Evolutionary conservation across 2,113 vertebrate species (phyloP), one percentile per base, ranked within the genome.

Genomic region (Suricata suricatta): DNA sequence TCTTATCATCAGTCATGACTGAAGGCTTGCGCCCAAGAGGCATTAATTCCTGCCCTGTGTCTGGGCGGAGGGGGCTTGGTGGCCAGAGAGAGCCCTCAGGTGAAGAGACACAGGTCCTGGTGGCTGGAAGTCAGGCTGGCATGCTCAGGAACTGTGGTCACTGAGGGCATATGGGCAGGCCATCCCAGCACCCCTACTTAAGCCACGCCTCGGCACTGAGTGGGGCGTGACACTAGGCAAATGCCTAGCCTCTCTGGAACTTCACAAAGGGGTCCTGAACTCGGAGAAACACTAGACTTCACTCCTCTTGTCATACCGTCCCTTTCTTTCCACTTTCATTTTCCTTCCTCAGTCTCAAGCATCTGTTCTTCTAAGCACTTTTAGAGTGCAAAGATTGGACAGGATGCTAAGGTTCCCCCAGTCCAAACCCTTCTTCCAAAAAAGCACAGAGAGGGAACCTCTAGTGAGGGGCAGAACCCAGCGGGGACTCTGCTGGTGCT

Each of bases 111-210:
- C 14, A 5, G 15, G 19, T 60, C 69, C 44, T 52, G 14, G 23
- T 10, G 23, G 13, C 6, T n/a, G 16, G 35, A 87, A 72, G 66
- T 23, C 79, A 50, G 66, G 84, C 38, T 3, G 35, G 19, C 16
- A 4, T 29, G 5, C 86, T 90, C 29, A 38, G 90, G 21, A 44
- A 33, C 19, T 10, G 69, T 31, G 41, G 77, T 7, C 12, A 11
- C 16, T 14, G 16, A 9, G 27, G 27, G 33, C 14, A 77, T 5
- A n/a, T 0, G 9, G 33, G 13, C 25, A 27, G 41, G 25, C 15
- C 0, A 10, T 6, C 14, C n/a, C 41, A 14, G 17, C 19, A 57
- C 0, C 19, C 57, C 17, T 3, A 4, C 14, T 23, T 16, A 4
- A 10, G n/a, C 35, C 54, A 21, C 9, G n/a, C 66, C 66, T 23